Base-by-base conservation (phyloP, 2,888 invertebrate genomes). In the Chrysodeixis includens region DNA sequence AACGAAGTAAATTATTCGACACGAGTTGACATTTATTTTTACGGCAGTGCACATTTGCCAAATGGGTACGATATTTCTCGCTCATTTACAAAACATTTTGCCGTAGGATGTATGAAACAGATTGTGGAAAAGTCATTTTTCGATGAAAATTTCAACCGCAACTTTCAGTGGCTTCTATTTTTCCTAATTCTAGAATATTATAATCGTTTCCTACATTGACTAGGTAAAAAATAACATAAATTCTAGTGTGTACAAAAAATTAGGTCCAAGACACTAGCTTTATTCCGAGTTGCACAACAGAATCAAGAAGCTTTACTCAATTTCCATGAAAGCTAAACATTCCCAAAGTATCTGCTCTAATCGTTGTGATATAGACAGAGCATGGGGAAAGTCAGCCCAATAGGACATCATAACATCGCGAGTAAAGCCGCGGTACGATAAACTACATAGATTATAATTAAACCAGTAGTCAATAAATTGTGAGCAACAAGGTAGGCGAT, bases 391-490 rank as follows among this genome's bases (percentile, higher is more conserved):
- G 79, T 76, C 71, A 65, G 55, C 62, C 64, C 53, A 74, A 76
- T 61, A 65, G 74, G 66, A 69, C 74, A 73, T 77, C 81, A 81
- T 81, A 74, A 62, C 70, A 56, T 74, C 69, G 65, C 65, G 46
- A 62, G 68, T 52, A 63, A 79, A 75, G 49, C 62, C 53, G 55
- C 63, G 68, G 61, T 40, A 65, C 62, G 71, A 82, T 82, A 69
- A 68, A 59, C 69, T 71, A 76, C 71, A 76, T 62, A 82, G 82
- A 79, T 76, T 78, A 73, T 77, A 79, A 81, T 79, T 79, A 76
- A 82, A 82, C 77, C 69, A 79, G 77, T 74, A 79, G 68, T 59
- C 80, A 57, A 79, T 79, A 79, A 82, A 79, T 82, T 71, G 62
- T 66, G 18, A 56, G 58, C 62, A 62, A 71, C 70, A 68, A 81